A percentile compares a stretch with the other conserved stretches of the same genome.
Conservation (phyloP, 2,797 vertebrate species). For the Fratercula arctica region DNA sequence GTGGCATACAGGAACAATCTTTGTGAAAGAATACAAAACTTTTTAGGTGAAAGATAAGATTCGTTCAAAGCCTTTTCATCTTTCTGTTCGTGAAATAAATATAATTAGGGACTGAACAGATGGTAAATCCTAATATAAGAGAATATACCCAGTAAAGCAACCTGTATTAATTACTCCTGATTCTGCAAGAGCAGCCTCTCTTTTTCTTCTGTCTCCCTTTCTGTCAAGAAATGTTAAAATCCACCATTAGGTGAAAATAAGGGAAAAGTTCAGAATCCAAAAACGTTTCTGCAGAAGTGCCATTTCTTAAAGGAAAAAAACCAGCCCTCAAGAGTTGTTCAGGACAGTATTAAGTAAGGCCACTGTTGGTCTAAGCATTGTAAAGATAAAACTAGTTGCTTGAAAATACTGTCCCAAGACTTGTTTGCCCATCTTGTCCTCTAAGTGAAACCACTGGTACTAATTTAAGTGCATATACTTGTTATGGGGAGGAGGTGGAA, state of each 20-base stretch:
- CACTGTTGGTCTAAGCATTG: not conserved
- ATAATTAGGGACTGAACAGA: constrained; percentile 3
- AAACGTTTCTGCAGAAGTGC: not conserved
- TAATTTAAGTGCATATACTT: not conserved
- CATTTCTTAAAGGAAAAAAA: not conserved
- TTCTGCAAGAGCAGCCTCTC: not conserved
- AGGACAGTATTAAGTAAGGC: not conserved
- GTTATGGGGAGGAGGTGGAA: not conserved
- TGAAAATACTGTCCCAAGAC: not conserved
- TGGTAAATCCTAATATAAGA: constrained; percentile 19
- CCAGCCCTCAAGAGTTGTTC: not conserved
- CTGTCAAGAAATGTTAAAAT: not conserved
- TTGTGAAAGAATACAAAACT: not conserved
- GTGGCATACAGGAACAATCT: not conserved
- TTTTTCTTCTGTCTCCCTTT: not conserved
- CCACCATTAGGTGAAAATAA: not conserved
- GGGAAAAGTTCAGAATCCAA: not conserved
- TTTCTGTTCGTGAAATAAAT: constrained; percentile 17
- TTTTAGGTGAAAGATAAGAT: not conserved
- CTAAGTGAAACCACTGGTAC: not conserved
- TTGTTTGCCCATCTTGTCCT: not conserved
- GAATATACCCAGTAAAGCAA: not conserved
- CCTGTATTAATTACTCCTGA: not conserved
- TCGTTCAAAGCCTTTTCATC: constrained; percentile 8
- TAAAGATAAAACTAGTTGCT: not conserved